Evolutionary conservation across 2,113 vertebrate genomes (phyloP).

Genomic region (Rhinogobius similis): DNA sequence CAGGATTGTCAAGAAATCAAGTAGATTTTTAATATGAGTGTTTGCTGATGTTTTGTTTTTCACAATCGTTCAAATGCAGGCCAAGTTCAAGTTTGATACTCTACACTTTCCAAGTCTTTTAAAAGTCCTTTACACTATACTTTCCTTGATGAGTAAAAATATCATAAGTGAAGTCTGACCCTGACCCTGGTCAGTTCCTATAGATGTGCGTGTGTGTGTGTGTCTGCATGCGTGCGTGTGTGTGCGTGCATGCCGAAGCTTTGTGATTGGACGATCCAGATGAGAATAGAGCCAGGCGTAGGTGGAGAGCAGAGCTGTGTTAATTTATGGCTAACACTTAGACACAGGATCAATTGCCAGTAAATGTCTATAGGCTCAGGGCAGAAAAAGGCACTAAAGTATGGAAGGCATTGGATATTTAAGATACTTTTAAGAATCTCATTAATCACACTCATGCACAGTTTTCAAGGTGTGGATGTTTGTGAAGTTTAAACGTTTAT

Average conservation of each 20-base stretch:
- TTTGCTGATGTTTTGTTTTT: neutral
- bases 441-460: conserved; percentile 11
- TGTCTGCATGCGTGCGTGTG: too few species aligned
- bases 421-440: conserved; percentile 24
- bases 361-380: conserved; percentile 63
- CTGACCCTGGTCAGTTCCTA: conserved; percentile 36
- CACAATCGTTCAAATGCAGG: neutral
- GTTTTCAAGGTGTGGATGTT: neutral
- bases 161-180: conserved; percentile 33
- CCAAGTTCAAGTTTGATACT: neutral
- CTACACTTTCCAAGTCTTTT: conserved; percentile 17
- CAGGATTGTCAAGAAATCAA: neutral
- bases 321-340: conserved; percentile 79
- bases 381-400: conserved; percentile 52
- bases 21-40: neutral
- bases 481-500: neutral
- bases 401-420: conserved; percentile 32
- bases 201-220: conserved; percentile 6
- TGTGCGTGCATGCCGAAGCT: conserved; percentile 15
- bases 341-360: conserved; percentile 72
- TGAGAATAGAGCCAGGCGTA: conserved; percentile 49
- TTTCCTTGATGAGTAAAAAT: conserved; percentile 50
- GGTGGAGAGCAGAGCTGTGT: conserved; percentile 46
- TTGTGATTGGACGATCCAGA: conserved; percentile 51
- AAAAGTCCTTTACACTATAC: conserved; percentile 28